Evolutionary conservation across 2,113 vertebrate genomes (phyloP).

Genomic region (Daphoenositta chrysoptera): DNA sequence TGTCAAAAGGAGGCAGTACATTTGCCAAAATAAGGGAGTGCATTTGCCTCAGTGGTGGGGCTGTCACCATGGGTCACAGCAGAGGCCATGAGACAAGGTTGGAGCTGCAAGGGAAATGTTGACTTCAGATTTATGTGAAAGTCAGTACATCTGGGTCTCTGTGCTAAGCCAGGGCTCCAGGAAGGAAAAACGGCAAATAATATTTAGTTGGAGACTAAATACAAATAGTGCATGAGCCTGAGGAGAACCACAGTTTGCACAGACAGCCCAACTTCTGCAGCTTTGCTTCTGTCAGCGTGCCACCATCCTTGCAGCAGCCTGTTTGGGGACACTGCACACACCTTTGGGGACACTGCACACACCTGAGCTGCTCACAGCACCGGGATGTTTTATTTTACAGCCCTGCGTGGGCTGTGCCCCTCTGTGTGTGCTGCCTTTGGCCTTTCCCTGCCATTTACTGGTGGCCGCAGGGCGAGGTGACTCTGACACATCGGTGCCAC

Average conservation of each 20-base stretch:
- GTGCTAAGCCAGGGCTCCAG: background rate
- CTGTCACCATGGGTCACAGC: fast-evolving
- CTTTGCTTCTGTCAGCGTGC: background rate
- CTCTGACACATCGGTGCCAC: background rate
- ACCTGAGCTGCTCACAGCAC: background rate
- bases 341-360: background rate
- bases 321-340: background rate
- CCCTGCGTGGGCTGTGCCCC: background rate
- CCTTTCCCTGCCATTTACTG: background rate
- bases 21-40: background rate
- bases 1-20: background rate
- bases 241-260: background rate
- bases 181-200: background rate
- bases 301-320: background rate
- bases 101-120: fast-evolving
- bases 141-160: background rate
- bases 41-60: background rate
- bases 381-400: background rate
- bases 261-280: background rate
- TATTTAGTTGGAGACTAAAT: background rate
- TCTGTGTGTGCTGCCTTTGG: background rate
- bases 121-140: background rate
- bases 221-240: too few species aligned
- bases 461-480: background rate
- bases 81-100: fast-evolving